These are phyloP conservation scores for Pogona vitticeps DNA, from an alignment of 2,113 vertebrate genomes.

Conservation along the genomic window DNA sequence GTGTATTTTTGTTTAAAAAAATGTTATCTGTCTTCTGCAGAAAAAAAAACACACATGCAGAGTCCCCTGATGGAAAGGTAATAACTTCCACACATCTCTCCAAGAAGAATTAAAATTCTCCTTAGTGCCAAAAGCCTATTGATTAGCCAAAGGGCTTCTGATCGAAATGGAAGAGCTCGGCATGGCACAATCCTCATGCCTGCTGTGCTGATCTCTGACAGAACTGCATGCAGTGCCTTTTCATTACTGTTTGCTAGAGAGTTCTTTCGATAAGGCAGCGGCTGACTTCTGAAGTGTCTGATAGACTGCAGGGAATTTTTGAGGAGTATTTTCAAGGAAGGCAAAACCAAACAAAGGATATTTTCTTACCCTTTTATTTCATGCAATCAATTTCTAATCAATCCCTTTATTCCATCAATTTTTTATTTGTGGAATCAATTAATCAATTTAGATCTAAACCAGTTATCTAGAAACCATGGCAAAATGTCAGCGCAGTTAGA, in stretches of 20 bases:
- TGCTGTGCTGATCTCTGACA: background rate
- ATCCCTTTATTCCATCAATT: no score
- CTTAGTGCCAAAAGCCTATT: conserved; percentile 3
- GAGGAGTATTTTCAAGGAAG: fast-evolving
- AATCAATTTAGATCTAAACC: no score
- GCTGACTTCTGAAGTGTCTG: background rate
- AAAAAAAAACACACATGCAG: background rate
- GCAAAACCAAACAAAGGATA: background rate
- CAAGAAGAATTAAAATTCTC: conserved; percentile 28
- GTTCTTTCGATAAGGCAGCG: background rate
- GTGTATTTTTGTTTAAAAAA: conserved; percentile 9
- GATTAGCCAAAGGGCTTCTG: conserved; percentile 31
- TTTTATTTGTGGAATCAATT: no score
- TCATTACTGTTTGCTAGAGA: background rate
- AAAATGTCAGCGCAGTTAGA: no score
- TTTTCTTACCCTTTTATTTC: background rate
- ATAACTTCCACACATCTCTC: conserved; percentile 13
- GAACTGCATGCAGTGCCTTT: background rate
- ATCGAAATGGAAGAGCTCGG: background rate
- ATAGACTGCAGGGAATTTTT: background rate
- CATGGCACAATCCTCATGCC: background rate
- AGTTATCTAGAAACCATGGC: no score
- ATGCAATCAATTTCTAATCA: background rate
- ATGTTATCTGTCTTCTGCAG: conserved; percentile 43
- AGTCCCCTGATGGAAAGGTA: background rate